phyloP scores from a whole-genome alignment of 2,113 vertebrate species.

The Sardina pilchardus region DNA sequence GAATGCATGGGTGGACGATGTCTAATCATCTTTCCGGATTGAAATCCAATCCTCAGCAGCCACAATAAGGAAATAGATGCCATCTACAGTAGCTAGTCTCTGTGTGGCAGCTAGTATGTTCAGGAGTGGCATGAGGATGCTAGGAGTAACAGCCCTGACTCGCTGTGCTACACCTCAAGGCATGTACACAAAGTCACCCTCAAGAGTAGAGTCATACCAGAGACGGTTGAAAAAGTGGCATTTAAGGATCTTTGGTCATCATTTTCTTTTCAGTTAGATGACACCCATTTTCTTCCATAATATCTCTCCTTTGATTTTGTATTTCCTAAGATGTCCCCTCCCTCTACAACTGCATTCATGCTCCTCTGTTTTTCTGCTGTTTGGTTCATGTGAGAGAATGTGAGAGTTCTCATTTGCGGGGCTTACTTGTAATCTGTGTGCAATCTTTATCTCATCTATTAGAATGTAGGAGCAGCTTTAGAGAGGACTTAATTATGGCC shows the following conservation, averaged over 20 bases:
- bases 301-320: neutral
- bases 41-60: neutral
- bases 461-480: neutral
- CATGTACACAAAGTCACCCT: neutral
- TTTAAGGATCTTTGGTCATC: too few species aligned
- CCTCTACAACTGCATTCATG: neutral
- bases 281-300: too few species aligned
- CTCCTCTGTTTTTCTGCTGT: neutral
- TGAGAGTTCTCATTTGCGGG: neutral
- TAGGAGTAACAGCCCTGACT: neutral
- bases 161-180: neutral
- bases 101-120: neutral
- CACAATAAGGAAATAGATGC: neutral
- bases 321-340: neutral
- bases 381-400: neutral
- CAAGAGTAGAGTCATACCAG: neutral
- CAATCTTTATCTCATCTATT: neutral
- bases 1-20: neutral
- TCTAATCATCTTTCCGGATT: neutral
- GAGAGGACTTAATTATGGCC: neutral
- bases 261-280: too few species aligned
- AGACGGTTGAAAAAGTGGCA: too few species aligned
- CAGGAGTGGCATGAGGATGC: neutral
- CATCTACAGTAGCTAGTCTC: neutral
- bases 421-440: neutral